phyloP scores from a whole-genome alignment of 2,797 vertebrate species.

The Anguilla anguilla region DNA sequence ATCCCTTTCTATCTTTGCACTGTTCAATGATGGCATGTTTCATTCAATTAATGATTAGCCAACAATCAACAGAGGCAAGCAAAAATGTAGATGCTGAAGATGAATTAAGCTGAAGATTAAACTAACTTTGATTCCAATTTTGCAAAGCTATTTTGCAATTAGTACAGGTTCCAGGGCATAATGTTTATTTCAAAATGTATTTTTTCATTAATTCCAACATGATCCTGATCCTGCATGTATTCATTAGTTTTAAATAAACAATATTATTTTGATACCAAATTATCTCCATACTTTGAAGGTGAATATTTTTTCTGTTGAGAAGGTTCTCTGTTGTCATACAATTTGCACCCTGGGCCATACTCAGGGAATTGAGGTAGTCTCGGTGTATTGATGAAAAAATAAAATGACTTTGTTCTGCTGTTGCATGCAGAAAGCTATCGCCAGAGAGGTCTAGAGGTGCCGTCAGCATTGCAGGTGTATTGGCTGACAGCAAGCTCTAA shows the following conservation, averaged over 20 bases:
- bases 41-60: not conserved
- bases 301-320: constrained; percentile 1
- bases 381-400: constrained; percentile 17
- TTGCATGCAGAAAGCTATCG: not conserved
- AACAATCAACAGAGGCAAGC: not conserved
- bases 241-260: constrained; percentile 20
- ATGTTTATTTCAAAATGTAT: not conserved
- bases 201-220: not conserved
- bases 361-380: not conserved
- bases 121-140: not conserved
- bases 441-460: constrained; percentile 15
- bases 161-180: not conserved
- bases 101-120: too few relatives aligned
- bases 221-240: not conserved
- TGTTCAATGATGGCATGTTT: too few relatives aligned
- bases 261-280: constrained; percentile 22
- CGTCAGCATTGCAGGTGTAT: constrained; percentile 26
- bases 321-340: not conserved
- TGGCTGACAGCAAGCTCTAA: constrained; percentile 29
- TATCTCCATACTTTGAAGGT: not conserved
- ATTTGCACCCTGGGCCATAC: constrained; percentile 1
- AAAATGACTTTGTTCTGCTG: constrained; percentile 16
- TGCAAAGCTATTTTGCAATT: not conserved
- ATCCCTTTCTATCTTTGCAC: too few relatives aligned
- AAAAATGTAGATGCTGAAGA: too few relatives aligned